A percentile compares a stretch with the other conserved stretches of the same genome.
Evolutionary conservation across 2,888 invertebrate genomes (phyloP).

Genomic region (Seira musarum): DNA sequence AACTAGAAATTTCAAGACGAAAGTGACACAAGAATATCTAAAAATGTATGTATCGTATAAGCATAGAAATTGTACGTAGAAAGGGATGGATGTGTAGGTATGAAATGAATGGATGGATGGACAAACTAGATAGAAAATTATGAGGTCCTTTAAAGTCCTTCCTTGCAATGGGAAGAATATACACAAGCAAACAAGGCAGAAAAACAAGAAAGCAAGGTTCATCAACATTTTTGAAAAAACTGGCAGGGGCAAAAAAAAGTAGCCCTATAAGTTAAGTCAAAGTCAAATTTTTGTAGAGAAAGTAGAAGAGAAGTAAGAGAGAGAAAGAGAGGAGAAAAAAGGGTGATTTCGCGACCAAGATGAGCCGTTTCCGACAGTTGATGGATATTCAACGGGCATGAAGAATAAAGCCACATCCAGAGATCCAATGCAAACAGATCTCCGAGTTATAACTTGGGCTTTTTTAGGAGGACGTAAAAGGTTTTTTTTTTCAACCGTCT

Average conservation of each 20-base stretch:
- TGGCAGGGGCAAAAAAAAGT: background rate
- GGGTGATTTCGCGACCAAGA: conserved; percentile 49
- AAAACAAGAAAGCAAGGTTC: conserved; percentile 7
- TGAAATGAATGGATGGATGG: conserved; percentile 41
- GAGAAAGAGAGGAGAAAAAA: conserved; percentile 29
- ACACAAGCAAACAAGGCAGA: background rate
- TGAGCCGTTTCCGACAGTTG: conserved; percentile 67
- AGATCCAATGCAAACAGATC: conserved; percentile 15
- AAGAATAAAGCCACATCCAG: conserved; percentile 25
- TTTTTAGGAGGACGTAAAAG: background rate
- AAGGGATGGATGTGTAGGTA: background rate
- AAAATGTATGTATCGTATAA: background rate
- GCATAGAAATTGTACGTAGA: too few relatives aligned
- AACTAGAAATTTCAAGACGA: conserved; percentile 39
- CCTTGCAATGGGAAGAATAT: background rate
- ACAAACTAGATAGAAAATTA: conserved; percentile 30
- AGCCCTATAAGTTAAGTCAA: background rate
- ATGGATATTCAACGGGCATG: conserved; percentile 65
- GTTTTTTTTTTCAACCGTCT: background rate
- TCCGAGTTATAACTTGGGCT: background rate
- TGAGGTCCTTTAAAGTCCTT: conserved; percentile 1
- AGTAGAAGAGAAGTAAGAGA: conserved; percentile 9
- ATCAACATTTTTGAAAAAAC: background rate
- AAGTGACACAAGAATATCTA: conserved; percentile 1
- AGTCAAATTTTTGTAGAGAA: background rate